Percentiles rank a stretch among this genome's conserved stretches.
phyloP scores from a whole-genome alignment of 2,113 vertebrate species.

The Chascanopsetta lugubris region DNA sequence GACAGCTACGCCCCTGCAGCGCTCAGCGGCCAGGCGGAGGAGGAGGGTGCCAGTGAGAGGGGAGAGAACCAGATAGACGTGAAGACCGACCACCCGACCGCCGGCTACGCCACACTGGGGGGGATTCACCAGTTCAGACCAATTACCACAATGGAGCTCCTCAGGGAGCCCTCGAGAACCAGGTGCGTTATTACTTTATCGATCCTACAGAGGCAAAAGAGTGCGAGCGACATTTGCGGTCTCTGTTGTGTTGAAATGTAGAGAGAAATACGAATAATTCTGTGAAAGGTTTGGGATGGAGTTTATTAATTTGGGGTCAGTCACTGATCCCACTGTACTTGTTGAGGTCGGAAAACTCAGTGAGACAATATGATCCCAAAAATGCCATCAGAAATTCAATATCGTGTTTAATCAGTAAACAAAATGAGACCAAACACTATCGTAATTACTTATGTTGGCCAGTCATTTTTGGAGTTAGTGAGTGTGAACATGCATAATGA shows the following conservation, averaged over 20 bases:
- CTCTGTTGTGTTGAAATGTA: too few relatives aligned
- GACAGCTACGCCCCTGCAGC: conserved; percentile 72
- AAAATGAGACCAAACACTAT: too few relatives aligned
- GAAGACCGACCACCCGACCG: conserved; percentile 63
- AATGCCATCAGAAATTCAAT: too few relatives aligned
- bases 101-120: conserved; percentile 71
- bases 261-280: too few relatives aligned
- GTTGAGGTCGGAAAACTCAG: too few relatives aligned
- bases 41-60: conserved; percentile 56
- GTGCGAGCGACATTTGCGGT: not conserved
- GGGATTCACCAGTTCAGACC: conserved; percentile 77
- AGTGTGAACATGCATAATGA: too few relatives aligned
- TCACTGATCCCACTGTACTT: conserved; percentile 1
- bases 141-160: conserved; percentile 78
- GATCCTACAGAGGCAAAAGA: conserved; percentile 7
- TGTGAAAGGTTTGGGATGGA: not conserved
- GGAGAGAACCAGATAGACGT: conserved; percentile 64
- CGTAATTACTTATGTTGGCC: too few relatives aligned
- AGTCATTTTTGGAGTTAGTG: too few relatives aligned
- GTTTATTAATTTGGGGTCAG: conserved; percentile 9
- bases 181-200: conserved; percentile 56
- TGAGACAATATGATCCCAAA: too few relatives aligned
- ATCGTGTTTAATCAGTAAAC: too few relatives aligned
- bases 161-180: conserved; percentile 76
- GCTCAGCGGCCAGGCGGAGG: conserved; percentile 60